Percentiles rank a stretch among this genome's conserved stretches.
phyloP scores from a whole-genome alignment of 2,113 vertebrate genomes.

The Elgaria multicarinata region DNA sequence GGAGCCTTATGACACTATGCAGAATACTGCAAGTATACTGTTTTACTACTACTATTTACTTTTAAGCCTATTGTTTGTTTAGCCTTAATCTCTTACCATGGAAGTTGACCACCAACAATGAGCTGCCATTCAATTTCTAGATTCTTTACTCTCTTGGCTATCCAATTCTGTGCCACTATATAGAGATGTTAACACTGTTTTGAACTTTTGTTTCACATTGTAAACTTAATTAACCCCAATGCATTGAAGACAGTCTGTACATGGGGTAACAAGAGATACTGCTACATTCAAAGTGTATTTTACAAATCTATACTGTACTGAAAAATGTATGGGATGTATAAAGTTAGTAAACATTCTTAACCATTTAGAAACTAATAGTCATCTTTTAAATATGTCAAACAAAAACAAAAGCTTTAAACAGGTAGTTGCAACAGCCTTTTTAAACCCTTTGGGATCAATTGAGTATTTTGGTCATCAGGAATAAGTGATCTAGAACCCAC shows the following conservation, averaged over 20 bases:
- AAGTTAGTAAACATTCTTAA: conserved; percentile 1
- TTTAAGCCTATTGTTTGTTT: background rate
- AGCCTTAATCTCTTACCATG: background rate
- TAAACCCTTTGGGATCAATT: background rate
- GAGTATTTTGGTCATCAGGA: background rate
- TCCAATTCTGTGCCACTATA: background rate
- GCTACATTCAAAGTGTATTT: background rate
- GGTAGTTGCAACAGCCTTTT: background rate
- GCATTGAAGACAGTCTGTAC: background rate
- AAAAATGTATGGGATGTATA: background rate
- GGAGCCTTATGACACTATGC: background rate
- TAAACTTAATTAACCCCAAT: conserved; percentile 1
- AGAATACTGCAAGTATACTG: background rate
- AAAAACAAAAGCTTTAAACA: background rate
- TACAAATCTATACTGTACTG: background rate
- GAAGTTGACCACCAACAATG: background rate
- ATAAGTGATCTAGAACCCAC: background rate
- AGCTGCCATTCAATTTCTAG: background rate
- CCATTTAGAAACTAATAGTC: background rate
- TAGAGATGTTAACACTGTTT: background rate
- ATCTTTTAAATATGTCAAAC: background rate
- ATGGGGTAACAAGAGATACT: background rate
- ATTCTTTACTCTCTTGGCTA: no score
- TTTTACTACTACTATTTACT: background rate
- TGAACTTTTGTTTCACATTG: background rate